phyloP scores from a whole-genome alignment of 2,113 vertebrate genomes.

The Nanorana parkeri region DNA sequence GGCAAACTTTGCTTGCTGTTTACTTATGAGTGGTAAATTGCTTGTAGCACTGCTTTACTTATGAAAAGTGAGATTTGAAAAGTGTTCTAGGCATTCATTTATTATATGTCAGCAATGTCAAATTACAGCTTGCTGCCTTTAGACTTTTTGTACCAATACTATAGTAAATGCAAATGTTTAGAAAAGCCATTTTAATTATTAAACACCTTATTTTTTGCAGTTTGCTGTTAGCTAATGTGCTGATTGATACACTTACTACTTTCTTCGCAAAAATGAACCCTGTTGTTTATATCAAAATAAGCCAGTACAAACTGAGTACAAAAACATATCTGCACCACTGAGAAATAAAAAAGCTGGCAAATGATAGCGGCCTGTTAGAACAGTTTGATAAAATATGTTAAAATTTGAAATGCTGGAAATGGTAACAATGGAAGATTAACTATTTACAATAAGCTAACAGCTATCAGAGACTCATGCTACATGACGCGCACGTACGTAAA shows the following conservation, averaged over 20 bases:
- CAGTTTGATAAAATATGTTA: too few relatives aligned
- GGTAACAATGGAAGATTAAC: too few relatives aligned
- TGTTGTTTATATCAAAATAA: too few relatives aligned
- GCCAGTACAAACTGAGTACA: too few relatives aligned
- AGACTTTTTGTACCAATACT: background rate
- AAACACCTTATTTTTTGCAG: background rate
- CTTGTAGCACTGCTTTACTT: background rate
- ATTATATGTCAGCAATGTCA: background rate
- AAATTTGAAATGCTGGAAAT: too few relatives aligned
- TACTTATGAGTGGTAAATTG: background rate
- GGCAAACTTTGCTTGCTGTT: too few relatives aligned
- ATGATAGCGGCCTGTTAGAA: too few relatives aligned
- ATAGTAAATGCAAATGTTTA: background rate
- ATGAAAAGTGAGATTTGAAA: background rate
- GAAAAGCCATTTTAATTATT: background rate
- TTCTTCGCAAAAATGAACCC: background rate
- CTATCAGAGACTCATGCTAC: too few relatives aligned
- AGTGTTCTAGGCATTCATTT: background rate
- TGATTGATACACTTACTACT: background rate
- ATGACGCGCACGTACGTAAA: too few relatives aligned
- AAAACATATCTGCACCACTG: too few relatives aligned
- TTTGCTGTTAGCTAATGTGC: background rate
- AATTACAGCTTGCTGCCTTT: background rate
- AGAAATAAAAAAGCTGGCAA: too few relatives aligned
- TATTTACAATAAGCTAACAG: too few relatives aligned